Conservation (phyloP, 1,140 invertebrate species). For the Forficula auricularia region DNA sequence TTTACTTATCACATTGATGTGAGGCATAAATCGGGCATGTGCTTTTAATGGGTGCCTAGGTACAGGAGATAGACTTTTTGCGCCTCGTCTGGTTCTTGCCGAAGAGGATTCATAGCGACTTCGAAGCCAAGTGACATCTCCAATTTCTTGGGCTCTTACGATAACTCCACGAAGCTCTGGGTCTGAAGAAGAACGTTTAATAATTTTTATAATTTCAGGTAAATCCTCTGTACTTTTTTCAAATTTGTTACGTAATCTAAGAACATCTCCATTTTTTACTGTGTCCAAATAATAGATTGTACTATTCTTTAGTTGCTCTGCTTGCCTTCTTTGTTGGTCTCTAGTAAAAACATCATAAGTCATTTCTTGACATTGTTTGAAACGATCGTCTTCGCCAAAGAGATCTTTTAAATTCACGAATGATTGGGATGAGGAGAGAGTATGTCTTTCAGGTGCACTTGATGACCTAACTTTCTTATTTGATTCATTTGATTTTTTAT, state of each 20-base stretch:
- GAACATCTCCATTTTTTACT: slow-evolving; percentile 55
- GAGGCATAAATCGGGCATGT: slow-evolving; percentile 61
- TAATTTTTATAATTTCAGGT: slow-evolving; percentile 14
- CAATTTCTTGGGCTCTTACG: slow-evolving; percentile 32
- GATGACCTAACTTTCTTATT: not conserved
- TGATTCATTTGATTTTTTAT: slow-evolving; percentile 16
- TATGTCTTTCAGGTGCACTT: slow-evolving; percentile 16
- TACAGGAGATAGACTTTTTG: slow-evolving; percentile 38
- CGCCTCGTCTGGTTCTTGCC: slow-evolving; percentile 29
- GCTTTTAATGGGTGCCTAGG: slow-evolving; percentile 39
- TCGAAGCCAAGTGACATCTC: slow-evolving; percentile 41
- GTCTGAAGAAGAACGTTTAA: slow-evolving; percentile 52
- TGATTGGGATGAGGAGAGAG: slow-evolving; percentile 40
- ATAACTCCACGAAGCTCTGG: slow-evolving; percentile 42
- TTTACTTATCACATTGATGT: slow-evolving; percentile 74
- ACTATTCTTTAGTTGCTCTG: too few species aligned
- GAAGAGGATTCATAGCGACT: slow-evolving; percentile 36
- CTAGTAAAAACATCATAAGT: too few species aligned
- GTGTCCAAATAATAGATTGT: slow-evolving; percentile 34
- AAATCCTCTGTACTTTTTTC: slow-evolving; percentile 35
- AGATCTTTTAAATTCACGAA: slow-evolving; percentile 56
- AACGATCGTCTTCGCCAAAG: slow-evolving; percentile 46
- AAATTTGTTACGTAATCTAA: slow-evolving; percentile 50
- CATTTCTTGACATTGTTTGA: too few species aligned
- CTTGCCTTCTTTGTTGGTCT: too few species aligned